Evolutionary conservation across 2,113 vertebrate species (phyloP).

Genomic region (Petroica traversi): DNA sequence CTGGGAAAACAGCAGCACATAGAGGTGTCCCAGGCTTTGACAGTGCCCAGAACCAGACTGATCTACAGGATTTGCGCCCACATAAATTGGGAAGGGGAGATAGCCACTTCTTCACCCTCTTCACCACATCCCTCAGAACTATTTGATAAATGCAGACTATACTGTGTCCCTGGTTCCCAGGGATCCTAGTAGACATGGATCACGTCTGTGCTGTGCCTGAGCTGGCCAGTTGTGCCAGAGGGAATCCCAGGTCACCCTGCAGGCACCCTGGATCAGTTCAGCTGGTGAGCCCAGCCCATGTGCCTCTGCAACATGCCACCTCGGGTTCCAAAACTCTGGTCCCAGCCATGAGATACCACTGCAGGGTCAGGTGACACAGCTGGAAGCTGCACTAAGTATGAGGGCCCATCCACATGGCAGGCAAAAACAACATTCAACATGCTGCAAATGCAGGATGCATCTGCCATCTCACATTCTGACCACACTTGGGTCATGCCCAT

Average conservation of each 20-base stretch:
- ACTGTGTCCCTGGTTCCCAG: not conserved
- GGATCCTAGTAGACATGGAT: not conserved
- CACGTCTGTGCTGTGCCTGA: not conserved
- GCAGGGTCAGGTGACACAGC: not conserved
- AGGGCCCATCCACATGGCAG: accelerated
- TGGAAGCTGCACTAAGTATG: accelerated
- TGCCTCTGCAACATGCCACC: not conserved
- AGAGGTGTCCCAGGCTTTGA: not conserved
- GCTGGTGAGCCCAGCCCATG: not conserved
- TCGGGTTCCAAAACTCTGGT: not conserved
- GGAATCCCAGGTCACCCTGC: not conserved
- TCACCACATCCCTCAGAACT: not conserved
- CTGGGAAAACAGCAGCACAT: not conserved
- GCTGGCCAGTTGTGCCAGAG: not conserved
- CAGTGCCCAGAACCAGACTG: accelerated
- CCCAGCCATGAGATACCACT: not conserved
- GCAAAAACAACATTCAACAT: accelerated
- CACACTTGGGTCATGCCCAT: not conserved
- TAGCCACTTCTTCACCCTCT: not conserved
- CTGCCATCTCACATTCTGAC: not conserved
- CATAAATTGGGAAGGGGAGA: not conserved
- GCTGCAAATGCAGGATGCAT: not conserved
- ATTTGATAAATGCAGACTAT: not conserved
- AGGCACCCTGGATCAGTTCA: not conserved
- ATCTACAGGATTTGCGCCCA: not conserved